Conservation (phyloP, 2,888 invertebrate genomes). For the Scaptomyza tumidula region DNA sequence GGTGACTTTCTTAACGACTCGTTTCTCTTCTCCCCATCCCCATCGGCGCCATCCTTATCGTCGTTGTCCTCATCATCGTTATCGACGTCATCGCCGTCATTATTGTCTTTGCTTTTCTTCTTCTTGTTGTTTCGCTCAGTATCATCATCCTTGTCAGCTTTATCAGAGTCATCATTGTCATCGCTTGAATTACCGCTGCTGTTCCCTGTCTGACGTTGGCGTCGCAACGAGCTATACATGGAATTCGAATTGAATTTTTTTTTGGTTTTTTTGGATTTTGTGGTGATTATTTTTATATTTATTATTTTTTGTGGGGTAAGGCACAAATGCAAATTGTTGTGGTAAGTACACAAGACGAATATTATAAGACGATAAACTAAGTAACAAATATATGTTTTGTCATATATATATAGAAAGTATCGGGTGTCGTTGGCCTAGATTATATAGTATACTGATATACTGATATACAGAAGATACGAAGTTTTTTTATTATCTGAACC, state of each 20-base stretch:
- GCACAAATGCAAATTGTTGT: conserved; percentile 71
- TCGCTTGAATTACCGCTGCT: conserved; percentile 78
- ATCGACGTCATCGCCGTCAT: conserved; percentile 72
- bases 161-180: conserved; percentile 72
- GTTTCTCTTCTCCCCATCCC: conserved; percentile 60
- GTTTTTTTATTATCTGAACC: conserved; percentile 18
- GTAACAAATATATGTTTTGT: conserved; percentile 53
- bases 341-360: conserved; percentile 50
- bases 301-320: conserved; percentile 46
- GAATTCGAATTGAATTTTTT: conserved; percentile 67
- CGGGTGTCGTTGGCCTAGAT: conserved; percentile 43
- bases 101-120: conserved; percentile 60
- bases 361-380: conserved; percentile 44
- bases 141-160: conserved; percentile 69
- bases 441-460: conserved; percentile 8
- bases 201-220: conserved; percentile 80
- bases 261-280: conserved; percentile 35
- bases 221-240: conserved; percentile 83
- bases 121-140: conserved; percentile 68
- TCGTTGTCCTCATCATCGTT: conserved; percentile 66
- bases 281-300: conserved; percentile 23
- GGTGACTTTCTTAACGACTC: conserved; percentile 56
- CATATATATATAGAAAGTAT: conserved; percentile 33
- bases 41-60: conserved; percentile 70
- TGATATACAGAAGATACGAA: conserved; percentile 23